A percentile compares a stretch with the other conserved stretches of the same genome.
phyloP scores from a whole-genome alignment of 2,888 invertebrate genomes.

The Philereme transversata region DNA sequence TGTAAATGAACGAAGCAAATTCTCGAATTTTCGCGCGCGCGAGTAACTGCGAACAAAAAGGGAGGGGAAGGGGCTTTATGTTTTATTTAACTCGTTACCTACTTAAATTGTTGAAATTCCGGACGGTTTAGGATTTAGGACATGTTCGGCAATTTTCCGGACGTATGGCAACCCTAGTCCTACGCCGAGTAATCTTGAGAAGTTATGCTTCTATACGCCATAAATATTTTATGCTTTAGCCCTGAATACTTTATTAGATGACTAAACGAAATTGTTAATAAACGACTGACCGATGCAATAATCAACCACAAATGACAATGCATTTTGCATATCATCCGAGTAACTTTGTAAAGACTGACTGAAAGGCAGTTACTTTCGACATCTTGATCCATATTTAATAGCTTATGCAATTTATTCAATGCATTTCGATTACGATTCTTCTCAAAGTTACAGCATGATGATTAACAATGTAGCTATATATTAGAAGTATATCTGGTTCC shows the following conservation, averaged over 20 bases:
- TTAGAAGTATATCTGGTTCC: too few relatives aligned
- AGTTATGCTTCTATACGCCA: constrained; percentile 10
- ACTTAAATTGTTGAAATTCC: too few relatives aligned
- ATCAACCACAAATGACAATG: constrained; percentile 58
- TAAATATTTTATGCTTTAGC: constrained; percentile 41
- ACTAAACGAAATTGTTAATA: constrained; percentile 68
- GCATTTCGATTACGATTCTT: neutral
- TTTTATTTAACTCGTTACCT: too few relatives aligned
- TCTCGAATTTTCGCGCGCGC: too few relatives aligned
- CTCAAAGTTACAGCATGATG: neutral
- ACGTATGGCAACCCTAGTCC: too few relatives aligned
- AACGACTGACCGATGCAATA: constrained; percentile 56
- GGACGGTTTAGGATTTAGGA: too few relatives aligned
- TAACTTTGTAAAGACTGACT: constrained; percentile 27
- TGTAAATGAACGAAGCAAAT: too few relatives aligned
- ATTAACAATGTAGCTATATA: too few relatives aligned
- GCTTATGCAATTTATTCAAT: constrained; percentile 13
- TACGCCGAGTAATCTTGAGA: neutral
- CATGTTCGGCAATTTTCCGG: too few relatives aligned
- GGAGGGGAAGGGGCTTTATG: too few relatives aligned
- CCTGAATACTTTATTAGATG: constrained; percentile 80
- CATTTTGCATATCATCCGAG: constrained; percentile 55
- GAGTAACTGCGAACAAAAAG: too few relatives aligned
- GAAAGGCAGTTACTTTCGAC: neutral
- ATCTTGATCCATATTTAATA: constrained; percentile 30